A percentile compares a stretch with the other conserved stretches of the same genome.
These are phyloP conservation scores for Chloroclystis v-ata DNA, from an alignment of 2,888 invertebrate species.

Conservation along the genomic window DNA sequence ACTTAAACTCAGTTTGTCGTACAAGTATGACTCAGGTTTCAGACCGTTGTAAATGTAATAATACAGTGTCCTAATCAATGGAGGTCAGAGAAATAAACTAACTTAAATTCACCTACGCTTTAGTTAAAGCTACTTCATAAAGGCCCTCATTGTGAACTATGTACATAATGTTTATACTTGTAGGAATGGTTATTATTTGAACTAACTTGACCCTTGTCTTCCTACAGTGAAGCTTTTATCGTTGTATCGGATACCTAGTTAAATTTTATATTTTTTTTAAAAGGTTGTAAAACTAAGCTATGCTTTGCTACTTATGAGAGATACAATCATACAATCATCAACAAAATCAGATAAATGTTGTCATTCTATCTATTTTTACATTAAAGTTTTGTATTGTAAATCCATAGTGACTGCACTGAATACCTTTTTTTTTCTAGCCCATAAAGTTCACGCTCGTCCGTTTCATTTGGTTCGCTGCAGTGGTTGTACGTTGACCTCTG, in stretches of 20 bases:
- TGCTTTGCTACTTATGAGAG: too few species aligned
- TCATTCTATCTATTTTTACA: too few species aligned
- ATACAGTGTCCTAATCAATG: slow-evolving; percentile 40
- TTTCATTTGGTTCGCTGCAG: slow-evolving; percentile 31
- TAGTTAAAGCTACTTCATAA: slow-evolving; percentile 44
- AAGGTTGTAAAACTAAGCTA: too few species aligned
- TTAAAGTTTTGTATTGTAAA: too few species aligned
- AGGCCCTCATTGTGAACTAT: slow-evolving; percentile 28
- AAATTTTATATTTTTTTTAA: too few species aligned
- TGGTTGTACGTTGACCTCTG: slow-evolving; percentile 54
- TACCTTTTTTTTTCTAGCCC: slow-evolving; percentile 13
- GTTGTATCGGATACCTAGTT: too few species aligned
- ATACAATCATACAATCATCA: too few species aligned
- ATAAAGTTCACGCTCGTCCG: slow-evolving; percentile 22
- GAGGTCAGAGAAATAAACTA: slow-evolving; percentile 57
- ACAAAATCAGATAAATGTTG: too few species aligned
- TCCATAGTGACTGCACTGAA: too few species aligned
- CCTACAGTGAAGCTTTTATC: too few species aligned
- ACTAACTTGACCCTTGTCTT: too few species aligned
- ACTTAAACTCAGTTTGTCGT: neutral
- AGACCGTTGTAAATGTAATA: slow-evolving; percentile 33
- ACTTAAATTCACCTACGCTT: slow-evolving; percentile 45
- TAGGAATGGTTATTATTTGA: slow-evolving; percentile 40
- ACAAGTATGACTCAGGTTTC: slow-evolving; percentile 28
- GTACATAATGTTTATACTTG: too few species aligned